These are phyloP conservation scores for Lemur catta DNA, from an alignment of 2,797 vertebrate species.

Conservation along the genomic window DNA sequence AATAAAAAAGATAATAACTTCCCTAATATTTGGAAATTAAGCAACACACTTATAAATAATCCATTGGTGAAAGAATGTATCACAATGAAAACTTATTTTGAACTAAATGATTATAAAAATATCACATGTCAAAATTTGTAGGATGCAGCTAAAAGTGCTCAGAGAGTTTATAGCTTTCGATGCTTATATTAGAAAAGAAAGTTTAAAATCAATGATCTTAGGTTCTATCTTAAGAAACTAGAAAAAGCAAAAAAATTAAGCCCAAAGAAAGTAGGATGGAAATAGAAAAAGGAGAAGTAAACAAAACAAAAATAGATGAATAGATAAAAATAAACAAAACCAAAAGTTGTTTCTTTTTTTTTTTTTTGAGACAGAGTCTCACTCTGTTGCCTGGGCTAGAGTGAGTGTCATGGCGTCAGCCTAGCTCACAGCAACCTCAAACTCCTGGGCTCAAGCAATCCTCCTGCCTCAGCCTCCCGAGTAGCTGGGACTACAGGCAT, in stretches of 20 bases:
- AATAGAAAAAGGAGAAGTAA: not conserved
- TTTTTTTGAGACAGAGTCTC: no score
- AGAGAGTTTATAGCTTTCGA: not conserved
- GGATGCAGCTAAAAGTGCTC: not conserved
- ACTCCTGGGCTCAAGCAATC: no score
- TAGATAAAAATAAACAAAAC: not conserved
- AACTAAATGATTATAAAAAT: not conserved
- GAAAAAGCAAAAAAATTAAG: not conserved
- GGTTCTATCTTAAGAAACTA: not conserved
- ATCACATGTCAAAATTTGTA: not conserved
- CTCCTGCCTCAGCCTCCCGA: no score
- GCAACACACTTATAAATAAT: not conserved
- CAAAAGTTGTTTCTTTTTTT: no score
- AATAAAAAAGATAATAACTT: not conserved
- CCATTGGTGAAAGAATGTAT: not conserved
- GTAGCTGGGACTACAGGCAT: no score
- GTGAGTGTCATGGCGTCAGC: no score
- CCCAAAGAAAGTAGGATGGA: not conserved
- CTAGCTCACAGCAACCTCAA: no score
- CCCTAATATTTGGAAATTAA: not conserved
- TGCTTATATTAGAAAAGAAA: not conserved
- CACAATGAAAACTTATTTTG: not conserved
- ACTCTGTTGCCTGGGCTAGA: no score
- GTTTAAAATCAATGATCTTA: not conserved
- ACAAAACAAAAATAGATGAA: not conserved